Base-by-base conservation (phyloP, 2,797 vertebrate genomes). In the Bucorvus abyssinicus region DNA sequence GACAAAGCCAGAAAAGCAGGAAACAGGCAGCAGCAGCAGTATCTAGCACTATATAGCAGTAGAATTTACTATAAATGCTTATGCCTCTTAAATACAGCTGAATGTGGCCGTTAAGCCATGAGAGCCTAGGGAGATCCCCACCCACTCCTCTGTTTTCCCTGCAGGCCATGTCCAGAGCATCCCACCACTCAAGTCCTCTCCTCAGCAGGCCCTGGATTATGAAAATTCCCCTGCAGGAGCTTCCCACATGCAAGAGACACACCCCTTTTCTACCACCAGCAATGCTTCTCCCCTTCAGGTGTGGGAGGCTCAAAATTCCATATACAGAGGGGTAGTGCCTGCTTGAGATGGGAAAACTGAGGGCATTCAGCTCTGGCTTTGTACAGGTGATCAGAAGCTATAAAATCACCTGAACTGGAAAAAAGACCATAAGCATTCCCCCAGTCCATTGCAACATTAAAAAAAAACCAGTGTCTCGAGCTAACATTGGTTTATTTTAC, bases 181-280 rank as follows among this genome's bases (percentile, higher is more conserved):
- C 96, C 88, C 88, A 94, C 56, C 90, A 9, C 78, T 87, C 34
- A 36, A 93, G 85, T 91, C 73, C 92, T 87, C 50, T 90, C 84
- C 52, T 69, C 82, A 95, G n/a, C 82, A 89, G 68, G 32, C 67
- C 60, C 83, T 42, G 89, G 79, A 96, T 92, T 91, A 94, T 91
- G 90, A 93, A 94, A 96, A 94, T 95, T 80, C 78, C 93, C 94
- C 96, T 26, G 86, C 94, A 96, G 96, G 96, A 96, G 88, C 91
- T 95, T 97, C 96, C 93, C 96, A 96, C 91, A 50, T 84, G 30
- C 75, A 90, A 12, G 27, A 89, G 95, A 74, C 93, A 95, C 93
- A 94, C 93, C 96, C 60, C 90, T 94, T 55, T 36, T 44, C 95
- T 92, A 89, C 91, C 96, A 84, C 87, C 93, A 94, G 94, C 89